Evolutionary conservation across 2,888 invertebrate species (phyloP), one percentile per base, ranked within the genome.

Genomic region (Aleiodes testaceus): DNA sequence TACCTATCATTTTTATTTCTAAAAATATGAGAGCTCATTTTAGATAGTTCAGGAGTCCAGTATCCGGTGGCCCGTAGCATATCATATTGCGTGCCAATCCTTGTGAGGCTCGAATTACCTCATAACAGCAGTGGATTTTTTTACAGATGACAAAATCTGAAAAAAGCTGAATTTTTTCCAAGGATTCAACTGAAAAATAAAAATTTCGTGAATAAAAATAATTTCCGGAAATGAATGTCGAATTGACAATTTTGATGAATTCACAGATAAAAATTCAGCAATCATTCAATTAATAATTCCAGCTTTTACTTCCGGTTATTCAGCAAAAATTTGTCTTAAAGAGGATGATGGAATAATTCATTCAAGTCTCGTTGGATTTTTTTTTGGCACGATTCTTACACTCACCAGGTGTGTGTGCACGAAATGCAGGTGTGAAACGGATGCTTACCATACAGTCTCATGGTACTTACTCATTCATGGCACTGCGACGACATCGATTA

Each of bases 331-430:
- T 26, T 18, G 36, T 22, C 7, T 9, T 12, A 42, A 52, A 36
- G 49, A 49, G 16, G 20, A 66, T 66, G 14, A 36, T 18, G 5
- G 11, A 66, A 53, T 70, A 70, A 70, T 70, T 22, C 11, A 70
- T 70, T 70, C 66, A 59, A 26, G 59, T 70, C 66, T 36, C 70
- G 70, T 47, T 22, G 18, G 63, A 22, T 36, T 36, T 36, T 11
- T 7, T 36, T 44, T 49, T 36, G 36, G 42, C 12, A 42, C 42
- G 66, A 70, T 52, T 70, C 49, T 47, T 44, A 11, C 6, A 36
- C 36, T n/a, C 49, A 49, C 66, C 70, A 70, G 70, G 70, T 70
- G 66, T 59, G 14, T 70, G 66, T 59, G 14, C 59, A 59, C 11
- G 14, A 59, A 47, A 45, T 59, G 59, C 70, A 70, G 70, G 70